Percentiles rank a stretch among this genome's conserved stretches.
Conservation (phyloP, 1,140 invertebrate species). For the Conopomorpha cramerella region DNA sequence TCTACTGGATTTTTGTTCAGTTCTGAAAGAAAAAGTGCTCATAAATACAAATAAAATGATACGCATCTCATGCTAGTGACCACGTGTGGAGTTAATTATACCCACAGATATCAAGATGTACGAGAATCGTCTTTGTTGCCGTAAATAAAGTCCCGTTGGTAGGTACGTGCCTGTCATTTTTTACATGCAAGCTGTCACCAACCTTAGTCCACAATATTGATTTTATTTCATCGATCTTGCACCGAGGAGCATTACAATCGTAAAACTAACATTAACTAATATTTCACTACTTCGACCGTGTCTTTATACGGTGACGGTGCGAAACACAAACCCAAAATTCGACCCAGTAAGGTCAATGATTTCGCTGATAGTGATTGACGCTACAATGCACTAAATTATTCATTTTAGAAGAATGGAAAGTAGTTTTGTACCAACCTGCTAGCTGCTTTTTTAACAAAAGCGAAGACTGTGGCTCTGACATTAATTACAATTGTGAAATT, state of each 20-base stretch:
- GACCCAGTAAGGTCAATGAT: slow-evolving; percentile 51
- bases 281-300: too few species aligned
- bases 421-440: slow-evolving; percentile 72
- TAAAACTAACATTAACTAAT: too few species aligned
- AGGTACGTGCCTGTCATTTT: too few species aligned
- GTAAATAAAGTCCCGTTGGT: too few species aligned
- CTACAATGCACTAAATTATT: too few species aligned
- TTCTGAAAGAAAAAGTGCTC: slow-evolving; percentile 72
- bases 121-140: neutral
- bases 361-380: slow-evolving; percentile 39
- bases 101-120: neutral
- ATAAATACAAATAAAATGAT: too few species aligned
- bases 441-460: slow-evolving; percentile 94
- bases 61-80: too few species aligned
- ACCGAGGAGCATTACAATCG: too few species aligned
- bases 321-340: slow-evolving; percentile 34
- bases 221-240: too few species aligned
- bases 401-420: slow-evolving; percentile 20
- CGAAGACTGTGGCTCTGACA: slow-evolving; percentile 94
- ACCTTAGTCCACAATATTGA: too few species aligned
- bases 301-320: too few species aligned
- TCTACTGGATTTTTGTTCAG: slow-evolving; percentile 98
- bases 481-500: slow-evolving; percentile 76
- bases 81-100: neutral
- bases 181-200: too few species aligned